phyloP scores from a whole-genome alignment of 1,140 invertebrate genomes.

The Drosophila punjabiensis region DNA sequence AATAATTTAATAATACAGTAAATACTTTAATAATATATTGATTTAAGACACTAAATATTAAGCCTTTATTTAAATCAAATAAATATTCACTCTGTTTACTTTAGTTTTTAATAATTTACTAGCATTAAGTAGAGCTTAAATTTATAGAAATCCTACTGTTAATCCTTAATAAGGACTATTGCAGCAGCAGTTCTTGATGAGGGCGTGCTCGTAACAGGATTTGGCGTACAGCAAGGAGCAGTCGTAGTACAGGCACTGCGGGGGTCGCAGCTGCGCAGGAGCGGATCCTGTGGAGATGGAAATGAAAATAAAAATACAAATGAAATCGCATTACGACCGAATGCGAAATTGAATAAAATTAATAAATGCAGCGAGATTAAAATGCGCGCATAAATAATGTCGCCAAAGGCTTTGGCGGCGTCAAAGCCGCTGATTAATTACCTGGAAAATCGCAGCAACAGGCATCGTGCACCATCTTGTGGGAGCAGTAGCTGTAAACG shows the following conservation, averaged over 20 bases:
- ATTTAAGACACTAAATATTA: neutral
- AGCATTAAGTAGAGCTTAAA: neutral
- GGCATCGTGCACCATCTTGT: slow-evolving; percentile 90
- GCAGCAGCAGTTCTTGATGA: slow-evolving; percentile 91
- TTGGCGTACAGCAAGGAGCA: slow-evolving; percentile 91
- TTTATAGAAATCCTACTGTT: too few species aligned
- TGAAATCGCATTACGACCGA: slow-evolving; percentile 26
- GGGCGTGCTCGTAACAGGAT: slow-evolving; percentile 89
- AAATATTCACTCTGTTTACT: neutral
- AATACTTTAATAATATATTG: neutral
- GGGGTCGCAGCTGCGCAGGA: slow-evolving; percentile 77
- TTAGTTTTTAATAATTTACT: slow-evolving; percentile 40
- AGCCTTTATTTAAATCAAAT: neutral
- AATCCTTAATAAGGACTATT: slow-evolving; percentile 85
- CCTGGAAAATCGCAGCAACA: slow-evolving; percentile 89
- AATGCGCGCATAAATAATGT: slow-evolving; percentile 48
- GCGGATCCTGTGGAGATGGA: slow-evolving; percentile 19
- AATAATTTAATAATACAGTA: neutral
- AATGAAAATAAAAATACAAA: neutral
- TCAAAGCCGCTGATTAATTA: slow-evolving; percentile 73
- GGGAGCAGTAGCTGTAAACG: slow-evolving; percentile 90
- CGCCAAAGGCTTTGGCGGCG: slow-evolving; percentile 13
- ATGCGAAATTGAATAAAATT: slow-evolving; percentile 46
- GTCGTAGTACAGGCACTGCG: slow-evolving; percentile 88
- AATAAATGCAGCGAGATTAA: slow-evolving; percentile 42